Base-by-base conservation (phyloP, 2,888 invertebrate genomes). In the Andrena haemorrhoa region DNA sequence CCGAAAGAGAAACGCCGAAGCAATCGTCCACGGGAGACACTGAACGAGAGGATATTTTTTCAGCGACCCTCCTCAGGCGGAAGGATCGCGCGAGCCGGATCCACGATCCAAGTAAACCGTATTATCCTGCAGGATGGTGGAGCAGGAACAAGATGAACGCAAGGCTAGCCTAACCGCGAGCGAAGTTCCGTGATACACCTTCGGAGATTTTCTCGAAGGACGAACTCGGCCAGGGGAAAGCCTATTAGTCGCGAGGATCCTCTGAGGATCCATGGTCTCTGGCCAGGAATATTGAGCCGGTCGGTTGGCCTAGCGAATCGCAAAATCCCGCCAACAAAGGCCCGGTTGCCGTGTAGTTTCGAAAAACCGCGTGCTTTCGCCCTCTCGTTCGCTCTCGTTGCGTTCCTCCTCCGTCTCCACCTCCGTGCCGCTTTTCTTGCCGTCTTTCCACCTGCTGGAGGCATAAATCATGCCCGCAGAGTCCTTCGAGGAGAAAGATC, bases 371-470 rank as follows among this genome's bases (percentile, higher is more conserved):
- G 76, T 71, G 69, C 69, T 29, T 63, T 63, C 47, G 70, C 53
- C 49, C 29, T 70, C 64, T 29, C 66, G 16, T 51, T 84, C 75
- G 64, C 76, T 69, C 65, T 31, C 47, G 65, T 53, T 51, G 58
- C 73, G 33, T 53, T 79, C 35, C 64, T 51, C 51, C 60, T 31
- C 31, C 68, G 31, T 35, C 70, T 31, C 68, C n/a, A 47, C 33
- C 69, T 41, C 60, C 23, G 41, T 3, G 41, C 60, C 66, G 68
- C n/a, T 63, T 49, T 80, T 79, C 80, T 53, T 71, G 51, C 82
- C 71, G 75, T 83, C 70, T 79, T 86, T 88, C 90, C 91, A 92
- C 92, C 92, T 92, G 92, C 88, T 88, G 78, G 84, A 90, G 86
- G 87, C 88, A 91, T 91, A 91, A 91, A 91, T 92, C 91, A 90